Evolutionary conservation across 2,888 invertebrate species (phyloP), one percentile per base, ranked within the genome.

Genomic region (Siphonodentalium dalli): DNA sequence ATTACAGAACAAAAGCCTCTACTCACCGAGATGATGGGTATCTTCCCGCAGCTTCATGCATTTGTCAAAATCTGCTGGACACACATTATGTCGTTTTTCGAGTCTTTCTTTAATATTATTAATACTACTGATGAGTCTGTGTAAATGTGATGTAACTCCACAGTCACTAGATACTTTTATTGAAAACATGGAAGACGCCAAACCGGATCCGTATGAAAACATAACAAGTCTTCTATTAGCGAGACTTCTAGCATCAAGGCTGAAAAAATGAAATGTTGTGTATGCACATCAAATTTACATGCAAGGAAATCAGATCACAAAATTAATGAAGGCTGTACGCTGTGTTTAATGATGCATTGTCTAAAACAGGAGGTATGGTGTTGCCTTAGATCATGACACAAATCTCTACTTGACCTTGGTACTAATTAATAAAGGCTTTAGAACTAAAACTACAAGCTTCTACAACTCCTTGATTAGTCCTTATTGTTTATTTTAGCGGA

Each of bases 121-220:
- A 11, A 96, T 82, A 63, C 88, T 88, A 4, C 83, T 82, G 2
- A 90, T 84, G 40, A 96, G 82, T 73, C 85, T 86, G 42, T 85
- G 83, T 57, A 96, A 84, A 44, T 86, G 83, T 0, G 80, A 80
- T 3, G 66, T 75, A n/a, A 77, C 83, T 42, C 85, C 84, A 46
- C 83, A 81, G 68, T 91, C 88, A 46, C 87, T 85, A 11, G 88
- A 85, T 37, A 94, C 87, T 44, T 88, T 88, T 42, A 97, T 85
- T 0, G 95, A 94, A 80, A 90, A 97, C 90, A 97, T 90, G 2
- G 93, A 90, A 0, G 96, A 91, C 2, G 96, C 95, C 15, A 95
- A 83, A 0, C 99, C 99, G 0, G 98, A 98, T 0, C 99, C 99
- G 78, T 99, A 99, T 0, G 98, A 98, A 83, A 99, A 99, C 45